phyloP scores from a whole-genome alignment of 2,888 invertebrate species.

The Meiosimyza platycephala region DNA sequence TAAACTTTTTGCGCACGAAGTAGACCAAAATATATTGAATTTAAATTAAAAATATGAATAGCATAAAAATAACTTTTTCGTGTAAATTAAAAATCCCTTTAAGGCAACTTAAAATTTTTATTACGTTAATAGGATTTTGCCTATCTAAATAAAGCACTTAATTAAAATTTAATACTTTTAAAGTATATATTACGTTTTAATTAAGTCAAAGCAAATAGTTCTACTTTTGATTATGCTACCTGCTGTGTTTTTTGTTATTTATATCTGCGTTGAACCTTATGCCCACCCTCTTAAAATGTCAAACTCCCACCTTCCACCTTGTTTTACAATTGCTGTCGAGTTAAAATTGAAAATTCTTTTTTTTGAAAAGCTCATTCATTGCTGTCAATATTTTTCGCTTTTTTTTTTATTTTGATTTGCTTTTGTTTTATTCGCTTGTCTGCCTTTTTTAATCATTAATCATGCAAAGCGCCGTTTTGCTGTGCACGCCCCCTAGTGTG shows the following conservation, averaged over 20 bases:
- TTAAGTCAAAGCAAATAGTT: neutral
- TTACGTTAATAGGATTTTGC: too few species aligned
- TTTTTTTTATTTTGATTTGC: neutral
- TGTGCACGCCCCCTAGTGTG: slow-evolving; percentile 14
- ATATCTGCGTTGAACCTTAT: neutral
- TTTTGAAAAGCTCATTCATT: slow-evolving; percentile 10
- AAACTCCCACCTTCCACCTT: slow-evolving; percentile 11
- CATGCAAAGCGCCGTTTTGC: slow-evolving; percentile 19
- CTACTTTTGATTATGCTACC: neutral
- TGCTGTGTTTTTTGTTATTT: neutral
- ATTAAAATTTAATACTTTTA: too few species aligned
- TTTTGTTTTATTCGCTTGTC: neutral
- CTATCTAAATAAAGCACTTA: too few species aligned
- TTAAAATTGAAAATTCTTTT: neutral
- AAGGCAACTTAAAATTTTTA: too few species aligned
- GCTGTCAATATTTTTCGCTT: neutral
- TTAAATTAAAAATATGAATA: too few species aligned
- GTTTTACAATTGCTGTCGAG: neutral
- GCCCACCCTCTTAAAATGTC: neutral
- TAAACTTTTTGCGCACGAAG: neutral
- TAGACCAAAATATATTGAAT: too few species aligned
- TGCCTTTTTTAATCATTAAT: neutral
- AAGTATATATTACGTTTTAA: too few species aligned
- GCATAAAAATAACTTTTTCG: too few species aligned
- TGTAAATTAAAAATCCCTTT: too few species aligned